Evolutionary conservation across 2,113 vertebrate species (phyloP).

Genomic region (Ascaphus truei): DNA sequence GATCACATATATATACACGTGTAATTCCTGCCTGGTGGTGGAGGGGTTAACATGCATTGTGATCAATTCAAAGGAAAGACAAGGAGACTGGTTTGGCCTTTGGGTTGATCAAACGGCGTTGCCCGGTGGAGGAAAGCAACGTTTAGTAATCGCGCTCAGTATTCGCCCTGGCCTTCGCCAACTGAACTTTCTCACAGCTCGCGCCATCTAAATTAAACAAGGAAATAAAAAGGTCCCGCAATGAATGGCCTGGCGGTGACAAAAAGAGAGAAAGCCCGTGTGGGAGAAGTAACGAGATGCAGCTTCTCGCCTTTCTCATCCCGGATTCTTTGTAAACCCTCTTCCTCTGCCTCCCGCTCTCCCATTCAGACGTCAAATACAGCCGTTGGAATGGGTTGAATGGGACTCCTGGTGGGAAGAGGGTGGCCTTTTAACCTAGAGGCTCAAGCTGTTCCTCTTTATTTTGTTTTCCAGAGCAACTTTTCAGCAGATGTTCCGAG

Average conservation of each 20-base stretch:
- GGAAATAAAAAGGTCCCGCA: slow-evolving; percentile 34
- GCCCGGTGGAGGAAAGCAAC: background rate
- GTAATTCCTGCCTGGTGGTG: no score
- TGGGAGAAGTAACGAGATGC: slow-evolving; percentile 48
- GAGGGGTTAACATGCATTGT: background rate
- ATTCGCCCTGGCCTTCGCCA: background rate
- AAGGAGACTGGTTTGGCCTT: background rate
- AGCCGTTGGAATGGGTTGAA: slow-evolving; percentile 69
- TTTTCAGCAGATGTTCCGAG: slow-evolving; percentile 57
- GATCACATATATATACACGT: no score
- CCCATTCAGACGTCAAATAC: slow-evolving; percentile 77
- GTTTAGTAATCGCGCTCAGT: slow-evolving; percentile 9
- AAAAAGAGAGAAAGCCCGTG: slow-evolving; percentile 37
- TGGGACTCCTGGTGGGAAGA: slow-evolving; percentile 81
- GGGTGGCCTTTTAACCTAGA: slow-evolving; percentile 78
- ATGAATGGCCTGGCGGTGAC: slow-evolving; percentile 41
- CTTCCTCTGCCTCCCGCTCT: slow-evolving; percentile 45
- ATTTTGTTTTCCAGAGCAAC: slow-evolving; percentile 49
- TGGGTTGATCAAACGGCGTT: background rate
- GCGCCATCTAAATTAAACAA: slow-evolving; percentile 16
- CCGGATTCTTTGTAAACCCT: slow-evolving; percentile 14
- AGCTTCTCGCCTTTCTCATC: slow-evolving; percentile 41
- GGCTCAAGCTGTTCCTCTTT: slow-evolving; percentile 55
- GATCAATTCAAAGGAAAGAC: background rate
- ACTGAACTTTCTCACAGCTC: slow-evolving; percentile 31